Evolutionary conservation across 2,797 vertebrate genomes (phyloP).

Genomic region (Myiothlypis coronata): DNA sequence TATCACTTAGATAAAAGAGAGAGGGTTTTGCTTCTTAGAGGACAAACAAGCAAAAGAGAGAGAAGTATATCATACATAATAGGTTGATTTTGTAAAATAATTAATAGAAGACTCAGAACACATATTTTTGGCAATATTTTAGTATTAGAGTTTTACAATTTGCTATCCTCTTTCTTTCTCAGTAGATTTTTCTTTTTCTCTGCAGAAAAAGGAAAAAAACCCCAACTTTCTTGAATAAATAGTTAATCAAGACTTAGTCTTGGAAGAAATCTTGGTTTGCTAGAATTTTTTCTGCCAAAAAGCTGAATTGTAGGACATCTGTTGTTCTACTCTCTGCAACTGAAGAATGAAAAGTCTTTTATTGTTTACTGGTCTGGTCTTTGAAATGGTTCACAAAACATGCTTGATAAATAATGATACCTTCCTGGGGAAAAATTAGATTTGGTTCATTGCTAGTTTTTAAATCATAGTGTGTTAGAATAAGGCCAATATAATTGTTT

Average conservation of each 20-base stretch:
- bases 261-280: not conserved
- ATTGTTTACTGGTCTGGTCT: not conserved
- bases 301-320: not conserved
- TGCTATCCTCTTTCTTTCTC: not conserved
- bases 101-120: not conserved
- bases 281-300: not conserved
- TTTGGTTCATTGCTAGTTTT: not conserved
- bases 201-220: not conserved
- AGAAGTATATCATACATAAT: not conserved
- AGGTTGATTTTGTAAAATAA: not conserved
- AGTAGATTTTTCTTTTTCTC: not conserved
- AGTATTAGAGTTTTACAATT: not conserved
- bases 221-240: not conserved
- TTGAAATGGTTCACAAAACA: not conserved
- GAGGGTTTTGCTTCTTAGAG: not conserved
- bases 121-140: not conserved
- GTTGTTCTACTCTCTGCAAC: not conserved
- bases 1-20: not conserved
- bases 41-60: not conserved
- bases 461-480: not conserved
- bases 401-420: not conserved
- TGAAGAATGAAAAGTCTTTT: not conserved
- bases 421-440: not conserved
- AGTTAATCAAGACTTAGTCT: constrained; percentile 10
- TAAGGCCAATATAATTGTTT: not conserved